Conservation (phyloP, 37 sponge, comb jelly and placozoan genomes). For the Haliclona indistincta region DNA sequence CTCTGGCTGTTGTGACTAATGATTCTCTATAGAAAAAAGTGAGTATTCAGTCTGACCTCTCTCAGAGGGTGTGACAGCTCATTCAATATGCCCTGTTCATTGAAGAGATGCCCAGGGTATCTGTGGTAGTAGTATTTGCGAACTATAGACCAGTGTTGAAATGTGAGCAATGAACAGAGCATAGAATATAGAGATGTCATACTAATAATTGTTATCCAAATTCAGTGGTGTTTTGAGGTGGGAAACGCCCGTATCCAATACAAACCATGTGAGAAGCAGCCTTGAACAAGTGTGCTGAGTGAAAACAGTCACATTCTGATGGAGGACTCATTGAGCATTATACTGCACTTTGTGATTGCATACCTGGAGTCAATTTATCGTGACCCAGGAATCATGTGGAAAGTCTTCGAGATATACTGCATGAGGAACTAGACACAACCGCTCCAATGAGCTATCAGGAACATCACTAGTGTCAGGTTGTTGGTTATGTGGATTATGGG, state of each 20-base stretch:
- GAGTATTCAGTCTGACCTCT: constrained; percentile 57
- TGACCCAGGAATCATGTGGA: constrained; percentile 65
- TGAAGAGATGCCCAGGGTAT: constrained; percentile 58
- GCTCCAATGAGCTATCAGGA: constrained; percentile 74
- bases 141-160: constrained; percentile 44
- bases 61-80: constrained; percentile 56
- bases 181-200: constrained; percentile 73
- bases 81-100: constrained; percentile 52
- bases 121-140: constrained; percentile 58
- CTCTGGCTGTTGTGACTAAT: constrained; percentile 38
- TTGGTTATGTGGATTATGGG: constrained; percentile 16
- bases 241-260: constrained; percentile 74
- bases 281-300: constrained; percentile 75
- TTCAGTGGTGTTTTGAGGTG: constrained; percentile 63
- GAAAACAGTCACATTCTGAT: constrained; percentile 48
- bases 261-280: constrained; percentile 75
- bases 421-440: constrained; percentile 70
- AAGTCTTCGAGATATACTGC: constrained; percentile 57
- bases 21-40: constrained; percentile 28
- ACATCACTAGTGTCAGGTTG: constrained; percentile 48
- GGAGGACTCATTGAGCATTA: not conserved
- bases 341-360: not conserved
- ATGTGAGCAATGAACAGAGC: constrained; percentile 78
- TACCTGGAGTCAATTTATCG: constrained; percentile 62
- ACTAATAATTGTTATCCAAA: constrained; percentile 76